Conservation (phyloP, 1,140 invertebrate species). For the Drosophila miranda region DNA sequence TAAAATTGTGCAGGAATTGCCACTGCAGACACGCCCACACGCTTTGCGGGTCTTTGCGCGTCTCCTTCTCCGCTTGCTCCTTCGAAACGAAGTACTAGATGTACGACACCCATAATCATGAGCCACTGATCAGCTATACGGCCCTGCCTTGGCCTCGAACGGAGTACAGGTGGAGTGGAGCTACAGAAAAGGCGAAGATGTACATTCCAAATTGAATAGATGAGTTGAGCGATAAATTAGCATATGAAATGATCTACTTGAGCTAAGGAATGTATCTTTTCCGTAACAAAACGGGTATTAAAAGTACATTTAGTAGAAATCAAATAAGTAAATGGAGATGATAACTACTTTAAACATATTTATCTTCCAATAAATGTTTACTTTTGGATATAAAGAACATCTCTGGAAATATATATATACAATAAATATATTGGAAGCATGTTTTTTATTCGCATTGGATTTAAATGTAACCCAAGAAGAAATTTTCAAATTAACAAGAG, state of each 20-base stretch:
- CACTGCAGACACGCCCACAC: slow-evolving; percentile 24
- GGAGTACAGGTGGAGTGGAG: neutral
- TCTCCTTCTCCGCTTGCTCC: neutral
- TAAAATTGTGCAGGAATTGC: slow-evolving; percentile 6
- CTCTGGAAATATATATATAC: no score
- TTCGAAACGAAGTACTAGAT: slow-evolving; percentile 46
- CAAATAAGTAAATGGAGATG: no score
- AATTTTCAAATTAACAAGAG: no score
- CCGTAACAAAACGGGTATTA: no score
- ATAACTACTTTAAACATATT: no score
- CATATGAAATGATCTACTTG: slow-evolving; percentile 1
- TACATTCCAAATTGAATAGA: neutral
- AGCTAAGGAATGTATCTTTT: no score
- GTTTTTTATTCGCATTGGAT: no score
- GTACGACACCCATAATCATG: slow-evolving; percentile 64
- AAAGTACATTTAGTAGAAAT: no score
- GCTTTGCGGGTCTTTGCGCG: neutral
- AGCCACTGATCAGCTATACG: slow-evolving; percentile 34
- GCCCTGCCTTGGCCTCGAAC: slow-evolving; percentile 13
- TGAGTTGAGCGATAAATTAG: slow-evolving; percentile 18
- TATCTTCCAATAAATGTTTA: no score
- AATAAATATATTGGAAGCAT: no score
- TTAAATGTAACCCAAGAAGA: no score
- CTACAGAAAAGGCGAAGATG: neutral
- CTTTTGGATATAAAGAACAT: no score